Evolutionary conservation across 2,113 vertebrate species (phyloP).

Genomic region (Ellobius talpinus): DNA sequence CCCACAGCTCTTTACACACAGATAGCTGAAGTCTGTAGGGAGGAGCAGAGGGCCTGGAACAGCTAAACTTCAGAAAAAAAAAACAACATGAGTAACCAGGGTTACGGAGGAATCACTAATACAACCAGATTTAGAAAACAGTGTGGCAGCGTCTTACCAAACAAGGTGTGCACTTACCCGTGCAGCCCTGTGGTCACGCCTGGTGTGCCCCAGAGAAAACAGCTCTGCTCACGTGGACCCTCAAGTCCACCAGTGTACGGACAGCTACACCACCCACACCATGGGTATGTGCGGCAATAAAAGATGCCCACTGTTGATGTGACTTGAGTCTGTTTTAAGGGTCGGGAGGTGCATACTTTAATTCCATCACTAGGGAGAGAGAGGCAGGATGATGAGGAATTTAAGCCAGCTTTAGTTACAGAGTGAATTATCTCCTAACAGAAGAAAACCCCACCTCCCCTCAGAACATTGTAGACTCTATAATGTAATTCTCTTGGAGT

Average conservation of each 20-base stretch:
- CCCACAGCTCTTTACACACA: background rate
- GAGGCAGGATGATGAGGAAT: too few relatives aligned
- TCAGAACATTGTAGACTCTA: too few relatives aligned
- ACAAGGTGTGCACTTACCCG: background rate
- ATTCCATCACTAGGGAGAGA: too few relatives aligned
- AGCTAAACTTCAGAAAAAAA: background rate
- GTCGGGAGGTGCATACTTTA: too few relatives aligned
- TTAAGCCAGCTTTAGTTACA: too few relatives aligned
- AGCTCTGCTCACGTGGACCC: background rate
- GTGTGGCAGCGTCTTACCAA: background rate
- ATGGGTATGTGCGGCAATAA: background rate
- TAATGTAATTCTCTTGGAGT: too few relatives aligned
- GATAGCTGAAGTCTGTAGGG: conserved; percentile 3
- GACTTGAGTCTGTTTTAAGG: too few relatives aligned
- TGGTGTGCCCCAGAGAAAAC: background rate
- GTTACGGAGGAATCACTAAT: background rate
- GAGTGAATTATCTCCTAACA: too few relatives aligned
- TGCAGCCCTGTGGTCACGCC: background rate
- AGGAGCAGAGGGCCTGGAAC: background rate
- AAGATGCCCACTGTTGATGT: background rate
- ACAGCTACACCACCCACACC: background rate
- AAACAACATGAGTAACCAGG: background rate
- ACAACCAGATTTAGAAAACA: background rate
- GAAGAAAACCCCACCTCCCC: too few relatives aligned
- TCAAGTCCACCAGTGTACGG: background rate